Percentiles rank a stretch among this genome's conserved stretches.
These are phyloP conservation scores for Drosophila sucinea DNA, from an alignment of 1,140 invertebrate species.

Conservation along the genomic window DNA sequence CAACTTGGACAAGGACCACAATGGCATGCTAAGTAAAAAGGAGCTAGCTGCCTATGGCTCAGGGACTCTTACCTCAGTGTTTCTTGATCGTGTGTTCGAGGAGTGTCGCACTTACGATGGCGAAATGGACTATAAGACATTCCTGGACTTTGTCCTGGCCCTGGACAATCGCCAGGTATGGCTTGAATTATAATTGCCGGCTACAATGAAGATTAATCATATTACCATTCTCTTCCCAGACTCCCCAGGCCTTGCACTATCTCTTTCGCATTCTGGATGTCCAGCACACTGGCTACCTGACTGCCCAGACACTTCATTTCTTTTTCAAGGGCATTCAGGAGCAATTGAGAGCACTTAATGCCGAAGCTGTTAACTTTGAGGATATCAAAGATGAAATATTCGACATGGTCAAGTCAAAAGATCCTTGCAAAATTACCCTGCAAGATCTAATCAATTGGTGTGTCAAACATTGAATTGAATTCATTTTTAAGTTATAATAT, in stretches of 20 bases:
- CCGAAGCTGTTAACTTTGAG: constrained; percentile 94
- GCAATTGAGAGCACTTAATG: constrained; percentile 92
- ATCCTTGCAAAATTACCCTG: constrained; percentile 93
- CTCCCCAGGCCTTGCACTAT: constrained; percentile 94
- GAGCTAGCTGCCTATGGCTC: constrained; percentile 95
- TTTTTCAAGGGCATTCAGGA: constrained; percentile 97
- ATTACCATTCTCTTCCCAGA: constrained; percentile 4
- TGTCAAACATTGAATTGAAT: background rate
- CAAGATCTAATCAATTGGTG: constrained; percentile 88
- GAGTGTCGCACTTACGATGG: constrained; percentile 97
- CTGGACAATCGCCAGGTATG: constrained; percentile 95
- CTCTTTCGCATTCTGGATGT: constrained; percentile 97
- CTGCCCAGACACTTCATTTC: constrained; percentile 95
- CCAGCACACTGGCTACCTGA: constrained; percentile 93
- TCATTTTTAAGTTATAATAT: background rate
- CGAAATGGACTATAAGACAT: constrained; percentile 99
- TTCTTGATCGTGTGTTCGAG: constrained; percentile 97
- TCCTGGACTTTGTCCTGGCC: constrained; percentile 96
- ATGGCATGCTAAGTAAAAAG: constrained; percentile 96
- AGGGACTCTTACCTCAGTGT: constrained; percentile 95
- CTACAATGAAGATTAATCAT: background rate
- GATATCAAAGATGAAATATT: constrained; percentile 99
- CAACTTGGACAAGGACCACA: constrained; percentile 96
- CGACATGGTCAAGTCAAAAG: constrained; percentile 96
- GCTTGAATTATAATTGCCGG: background rate